Conservation (phyloP, 2,888 invertebrate genomes). For the Hymenopus coronatus region DNA sequence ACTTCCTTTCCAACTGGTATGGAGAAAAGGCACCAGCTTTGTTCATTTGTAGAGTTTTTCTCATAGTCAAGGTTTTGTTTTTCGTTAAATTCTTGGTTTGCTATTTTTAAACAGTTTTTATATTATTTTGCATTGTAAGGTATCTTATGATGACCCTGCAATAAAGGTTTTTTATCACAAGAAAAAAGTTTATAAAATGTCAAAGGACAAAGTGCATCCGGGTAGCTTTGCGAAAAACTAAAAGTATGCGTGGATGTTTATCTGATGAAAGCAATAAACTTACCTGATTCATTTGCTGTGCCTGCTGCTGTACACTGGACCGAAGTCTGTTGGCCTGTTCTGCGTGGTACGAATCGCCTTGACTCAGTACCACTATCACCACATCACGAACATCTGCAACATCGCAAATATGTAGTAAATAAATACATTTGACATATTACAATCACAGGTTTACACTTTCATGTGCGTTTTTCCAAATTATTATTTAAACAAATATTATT, state of each 20-base stretch:
- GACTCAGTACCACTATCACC: conserved; percentile 63
- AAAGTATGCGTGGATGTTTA: neutral
- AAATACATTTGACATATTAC: no score
- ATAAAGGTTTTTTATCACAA: neutral
- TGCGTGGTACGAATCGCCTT: conserved; percentile 62
- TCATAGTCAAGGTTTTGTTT: no score
- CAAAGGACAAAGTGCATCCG: neutral
- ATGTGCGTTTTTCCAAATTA: no score
- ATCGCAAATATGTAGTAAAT: conserved; percentile 26
- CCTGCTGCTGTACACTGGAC: conserved; percentile 56
- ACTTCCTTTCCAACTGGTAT: no score
- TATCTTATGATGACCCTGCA: no score
- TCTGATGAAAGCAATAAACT: neutral
- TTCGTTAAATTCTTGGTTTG: no score
- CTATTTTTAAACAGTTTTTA: no score
- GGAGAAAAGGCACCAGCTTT: no score
- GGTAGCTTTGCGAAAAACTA: neutral
- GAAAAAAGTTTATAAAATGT: neutral
- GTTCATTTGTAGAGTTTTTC: no score
- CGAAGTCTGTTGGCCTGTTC: conserved; percentile 57
- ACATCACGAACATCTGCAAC: conserved; percentile 58
- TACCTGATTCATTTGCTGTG: conserved; percentile 42
- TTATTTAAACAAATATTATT: no score
- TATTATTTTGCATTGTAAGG: no score
- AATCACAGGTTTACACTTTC: no score